Conservation (phyloP, 53 echinoderm and acorn worm genomes). For the Antedon mediterranea region DNA sequence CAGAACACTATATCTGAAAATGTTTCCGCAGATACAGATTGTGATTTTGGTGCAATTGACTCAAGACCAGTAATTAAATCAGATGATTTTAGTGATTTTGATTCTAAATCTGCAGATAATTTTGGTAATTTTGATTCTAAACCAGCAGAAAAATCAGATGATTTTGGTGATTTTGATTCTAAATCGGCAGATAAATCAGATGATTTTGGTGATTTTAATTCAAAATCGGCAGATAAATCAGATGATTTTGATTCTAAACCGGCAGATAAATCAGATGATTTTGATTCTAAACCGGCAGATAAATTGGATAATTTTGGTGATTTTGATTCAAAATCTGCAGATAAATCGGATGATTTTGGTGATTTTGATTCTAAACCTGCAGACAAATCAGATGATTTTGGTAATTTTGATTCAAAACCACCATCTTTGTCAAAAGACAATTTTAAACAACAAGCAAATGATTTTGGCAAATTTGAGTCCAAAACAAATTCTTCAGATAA, state of each 20-base stretch:
- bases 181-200: too few relatives aligned
- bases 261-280: not conserved
- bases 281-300: too few relatives aligned
- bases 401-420: too few relatives aligned
- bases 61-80: conserved; percentile 9
- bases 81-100: conserved; percentile 22
- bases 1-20: not conserved
- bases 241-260: too few relatives aligned
- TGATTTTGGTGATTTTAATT: too few relatives aligned
- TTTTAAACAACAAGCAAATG: not conserved
- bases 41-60: conserved; percentile 6
- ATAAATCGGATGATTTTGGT: not conserved
- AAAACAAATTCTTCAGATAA: not conserved
- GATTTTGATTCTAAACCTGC: too few relatives aligned
- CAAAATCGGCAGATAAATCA: too few relatives aligned
- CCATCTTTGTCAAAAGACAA: too few relatives aligned
- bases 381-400: not conserved
- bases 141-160: not conserved
- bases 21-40: not conserved
- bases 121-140: conserved; percentile 28
- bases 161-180: too few relatives aligned
- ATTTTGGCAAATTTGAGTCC: not conserved
- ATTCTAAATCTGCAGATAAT: conserved; percentile 16
- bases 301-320: not conserved
- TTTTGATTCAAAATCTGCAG: too few relatives aligned